Evolutionary conservation across 2,113 vertebrate genomes (phyloP), one percentile per base, ranked within the genome.

Genomic region (Mastomys natalensis): DNA sequence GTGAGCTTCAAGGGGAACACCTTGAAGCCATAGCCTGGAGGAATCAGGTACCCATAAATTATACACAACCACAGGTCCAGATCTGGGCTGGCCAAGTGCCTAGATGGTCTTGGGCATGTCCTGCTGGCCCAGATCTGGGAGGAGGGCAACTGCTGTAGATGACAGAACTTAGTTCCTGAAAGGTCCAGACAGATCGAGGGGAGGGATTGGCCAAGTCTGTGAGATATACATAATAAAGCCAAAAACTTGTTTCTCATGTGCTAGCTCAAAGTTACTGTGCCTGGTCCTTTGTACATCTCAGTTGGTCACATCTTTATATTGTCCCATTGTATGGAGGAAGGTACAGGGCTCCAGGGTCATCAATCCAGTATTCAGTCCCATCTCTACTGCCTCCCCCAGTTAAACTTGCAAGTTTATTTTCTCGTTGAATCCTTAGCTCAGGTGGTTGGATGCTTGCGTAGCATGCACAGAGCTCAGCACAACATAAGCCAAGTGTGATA

Each of bases 121-220:
- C 89, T 29, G 58, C 86, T 78, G 81, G 60, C 89, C 93, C 12
- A 58, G 94, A 93, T 53, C 66, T 8, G 40, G 89, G 48, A 89
- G 34, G 53, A 89, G 24, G 60, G 53, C 43, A 48, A 13, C 70
- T 74, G 37, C 45, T 51, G 43, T 12, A 1, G 84, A 51, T 58
- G 60, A 77, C 26, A 68, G 77, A 81, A 37, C 64, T 73, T 16
- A 68, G 48, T 70, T 91, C 88, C 62, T 51, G 15, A 72, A 78
- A 78, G 43, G 26, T 80, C 43, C 91, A 68, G 45, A 1, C 77
- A 58, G 77, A 73, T 43, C 0, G 7, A 48, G 22, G 62, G 0
- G 5, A 48, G 22, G 62, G 31, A 45, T 12, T 16, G 48, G 53
- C 53, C 12, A 8, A 4, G 60, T 80, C 81, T 26, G 6, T 37